phyloP scores from a whole-genome alignment of 1,140 invertebrate genomes.

The Sinella curviseta region DNA sequence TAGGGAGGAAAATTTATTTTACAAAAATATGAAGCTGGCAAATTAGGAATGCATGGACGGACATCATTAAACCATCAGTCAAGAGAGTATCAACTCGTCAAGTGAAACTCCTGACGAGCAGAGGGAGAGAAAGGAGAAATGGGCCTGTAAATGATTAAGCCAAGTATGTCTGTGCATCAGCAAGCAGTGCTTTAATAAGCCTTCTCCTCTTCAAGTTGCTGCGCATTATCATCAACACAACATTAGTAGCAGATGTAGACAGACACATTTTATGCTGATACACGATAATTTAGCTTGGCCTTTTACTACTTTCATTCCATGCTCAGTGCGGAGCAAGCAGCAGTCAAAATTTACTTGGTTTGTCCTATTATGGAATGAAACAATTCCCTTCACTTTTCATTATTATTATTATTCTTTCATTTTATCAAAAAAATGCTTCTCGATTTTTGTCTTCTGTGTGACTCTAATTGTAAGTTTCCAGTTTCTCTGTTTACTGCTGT shows the following conservation, averaged over 20 bases:
- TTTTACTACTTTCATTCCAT: neutral
- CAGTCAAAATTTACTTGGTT: neutral
- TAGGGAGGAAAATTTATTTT: neutral
- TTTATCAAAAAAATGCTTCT: neutral
- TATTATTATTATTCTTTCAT: neutral
- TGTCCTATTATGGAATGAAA: neutral
- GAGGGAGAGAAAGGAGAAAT: neutral
- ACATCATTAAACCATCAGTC: conserved; percentile 23
- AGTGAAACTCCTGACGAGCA: neutral
- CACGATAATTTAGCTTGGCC: neutral
- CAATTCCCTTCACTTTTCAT: neutral
- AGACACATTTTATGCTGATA: no score
- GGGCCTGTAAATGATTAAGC: neutral
- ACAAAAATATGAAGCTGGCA: neutral
- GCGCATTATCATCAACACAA: neutral
- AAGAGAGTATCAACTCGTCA: conserved; percentile 22
- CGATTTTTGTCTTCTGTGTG: neutral
- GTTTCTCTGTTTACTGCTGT: no score
- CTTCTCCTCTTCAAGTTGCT: neutral
- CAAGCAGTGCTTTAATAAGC: neutral
- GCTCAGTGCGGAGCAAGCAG: neutral
- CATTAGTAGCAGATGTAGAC: no score
- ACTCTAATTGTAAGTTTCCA: no score
- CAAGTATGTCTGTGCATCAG: neutral
- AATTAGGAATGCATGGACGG: conserved; percentile 12